Base-by-base conservation (phyloP, 2,888 invertebrate species). In the Eristalis pertinax region DNA sequence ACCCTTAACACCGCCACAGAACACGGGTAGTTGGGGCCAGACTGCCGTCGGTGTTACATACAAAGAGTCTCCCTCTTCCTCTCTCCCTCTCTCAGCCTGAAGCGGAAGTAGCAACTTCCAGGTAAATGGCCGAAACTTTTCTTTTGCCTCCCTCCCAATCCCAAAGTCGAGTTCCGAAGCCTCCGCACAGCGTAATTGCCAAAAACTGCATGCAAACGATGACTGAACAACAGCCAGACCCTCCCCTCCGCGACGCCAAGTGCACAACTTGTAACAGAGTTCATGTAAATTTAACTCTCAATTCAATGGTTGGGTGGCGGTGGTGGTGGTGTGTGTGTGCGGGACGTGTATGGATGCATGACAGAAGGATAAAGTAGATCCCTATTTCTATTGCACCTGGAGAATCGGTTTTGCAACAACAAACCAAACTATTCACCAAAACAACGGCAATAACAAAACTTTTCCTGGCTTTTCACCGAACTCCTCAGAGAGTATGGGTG, bases 371-470 rank as follows among this genome's bases (percentile, higher is more conserved):
- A 50, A 50, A 50, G 50, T 19, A n/a, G 50, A 50, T 50, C 50
- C 50, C 50, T 19, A 19, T 60, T 38, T 1, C 22, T 26, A 67
- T 65, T 65, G 82, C 78, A 83, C 82, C 82, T 83, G 58, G 22
- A 35, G 63, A 80, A 80, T 76, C 60, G 70, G 50, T 11, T 75
- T 69, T 56, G 63, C 72, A 67, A 75, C 75, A 69, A 60, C 68
- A 70, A 76, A 56, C 64, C 58, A 67, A 74, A 68, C 63, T 79
- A 79, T 73, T 68, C 73, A 78, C 73, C 62, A 68, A 70, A 84
- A 72, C 80, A 84, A 80, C 67, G 67, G 75, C 56, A 84, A 84
- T 84, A 80, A 76, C 75, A 84, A 80, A 84, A 84, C 65, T 80
- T 80, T 70, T 29, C 35, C 77, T 72, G 60, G 74, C 35, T 64